A percentile compares a stretch with the other conserved stretches of the same genome.
These are phyloP conservation scores for Dryas iulia DNA, from an alignment of 1,140 invertebrate genomes.

Conservation along the genomic window DNA sequence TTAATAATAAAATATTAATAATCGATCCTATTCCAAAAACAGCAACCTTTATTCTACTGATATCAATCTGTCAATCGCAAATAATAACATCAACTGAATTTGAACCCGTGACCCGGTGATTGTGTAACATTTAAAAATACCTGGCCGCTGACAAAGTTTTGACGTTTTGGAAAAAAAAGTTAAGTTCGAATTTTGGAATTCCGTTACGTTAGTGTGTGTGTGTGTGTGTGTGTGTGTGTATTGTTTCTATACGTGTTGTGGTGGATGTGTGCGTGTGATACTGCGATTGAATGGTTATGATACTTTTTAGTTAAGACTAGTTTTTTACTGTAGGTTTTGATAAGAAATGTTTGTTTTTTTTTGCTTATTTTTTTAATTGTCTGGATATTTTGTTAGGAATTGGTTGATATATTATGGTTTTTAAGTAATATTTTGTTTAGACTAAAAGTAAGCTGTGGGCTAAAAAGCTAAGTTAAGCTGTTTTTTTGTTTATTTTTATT, in stretches of 20 bases:
- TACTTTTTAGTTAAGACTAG: not conserved
- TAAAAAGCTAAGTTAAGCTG: too few species aligned
- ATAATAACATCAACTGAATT: not conserved
- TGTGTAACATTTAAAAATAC: slow-evolving; percentile 3
- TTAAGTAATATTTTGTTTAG: too few species aligned
- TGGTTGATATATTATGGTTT: too few species aligned
- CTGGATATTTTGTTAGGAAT: too few species aligned
- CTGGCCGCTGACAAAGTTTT: slow-evolving; percentile 2
- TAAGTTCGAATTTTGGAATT: slow-evolving; percentile 42
- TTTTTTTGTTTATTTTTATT: too few species aligned
- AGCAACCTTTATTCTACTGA: too few species aligned
- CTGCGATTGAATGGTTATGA: slow-evolving; percentile 32
- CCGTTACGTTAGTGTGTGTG: slow-evolving; percentile 38
- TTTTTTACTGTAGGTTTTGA: too few species aligned
- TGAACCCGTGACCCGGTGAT: not conserved
- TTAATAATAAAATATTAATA: too few species aligned
- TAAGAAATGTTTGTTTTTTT: slow-evolving; percentile 1
- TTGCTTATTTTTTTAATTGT: not conserved
- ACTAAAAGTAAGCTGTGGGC: too few species aligned
- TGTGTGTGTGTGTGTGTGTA: slow-evolving; percentile 1
- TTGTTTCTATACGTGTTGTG: slow-evolving; percentile 36
- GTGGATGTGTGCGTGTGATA: slow-evolving; percentile 37
- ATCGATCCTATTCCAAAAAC: too few species aligned
- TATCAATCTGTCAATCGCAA: not conserved
- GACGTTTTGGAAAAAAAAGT: slow-evolving; percentile 19